Percentiles rank a stretch among this genome's conserved stretches.
These are phyloP conservation scores for Drosophila ochracea DNA, from an alignment of 2,888 invertebrate species.

Conservation along the genomic window DNA sequence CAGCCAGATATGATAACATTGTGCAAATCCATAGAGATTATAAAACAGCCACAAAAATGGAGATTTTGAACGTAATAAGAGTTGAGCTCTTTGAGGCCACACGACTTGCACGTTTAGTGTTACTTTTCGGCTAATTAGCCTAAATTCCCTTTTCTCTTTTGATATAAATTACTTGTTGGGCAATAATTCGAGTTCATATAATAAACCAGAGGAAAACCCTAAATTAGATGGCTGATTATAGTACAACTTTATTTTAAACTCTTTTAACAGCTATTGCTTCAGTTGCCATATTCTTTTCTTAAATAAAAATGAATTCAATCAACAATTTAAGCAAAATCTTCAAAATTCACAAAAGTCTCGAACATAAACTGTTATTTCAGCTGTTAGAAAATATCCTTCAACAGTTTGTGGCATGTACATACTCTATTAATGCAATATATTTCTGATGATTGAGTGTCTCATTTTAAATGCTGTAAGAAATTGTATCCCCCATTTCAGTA, in stretches of 20 bases:
- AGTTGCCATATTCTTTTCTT: background rate
- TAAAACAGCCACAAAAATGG: background rate
- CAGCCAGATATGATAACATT: slow-evolving; percentile 2
- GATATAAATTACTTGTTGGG: background rate
- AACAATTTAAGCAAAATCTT: background rate
- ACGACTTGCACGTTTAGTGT: slow-evolving; percentile 19
- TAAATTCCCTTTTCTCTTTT: background rate
- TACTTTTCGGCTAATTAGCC: slow-evolving; percentile 30
- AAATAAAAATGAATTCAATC: background rate
- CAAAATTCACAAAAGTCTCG: background rate
- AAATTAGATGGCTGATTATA: background rate
- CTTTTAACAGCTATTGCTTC: background rate
- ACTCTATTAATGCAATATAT: background rate
- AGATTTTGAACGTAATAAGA: slow-evolving; percentile 14
- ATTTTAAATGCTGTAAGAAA: background rate
- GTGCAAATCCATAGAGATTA: slow-evolving; percentile 22
- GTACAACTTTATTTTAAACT: background rate
- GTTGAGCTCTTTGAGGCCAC: slow-evolving; percentile 18
- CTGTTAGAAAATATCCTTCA: background rate
- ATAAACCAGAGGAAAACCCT: background rate
- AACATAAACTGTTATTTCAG: background rate
- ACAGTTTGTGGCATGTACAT: background rate
- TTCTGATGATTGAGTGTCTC: background rate
- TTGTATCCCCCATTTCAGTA: background rate
- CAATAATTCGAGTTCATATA: background rate